Conservation (phyloP, 30 jellyfish, hydroid and myxozoan species). For the Sanderia malayensis region DNA sequence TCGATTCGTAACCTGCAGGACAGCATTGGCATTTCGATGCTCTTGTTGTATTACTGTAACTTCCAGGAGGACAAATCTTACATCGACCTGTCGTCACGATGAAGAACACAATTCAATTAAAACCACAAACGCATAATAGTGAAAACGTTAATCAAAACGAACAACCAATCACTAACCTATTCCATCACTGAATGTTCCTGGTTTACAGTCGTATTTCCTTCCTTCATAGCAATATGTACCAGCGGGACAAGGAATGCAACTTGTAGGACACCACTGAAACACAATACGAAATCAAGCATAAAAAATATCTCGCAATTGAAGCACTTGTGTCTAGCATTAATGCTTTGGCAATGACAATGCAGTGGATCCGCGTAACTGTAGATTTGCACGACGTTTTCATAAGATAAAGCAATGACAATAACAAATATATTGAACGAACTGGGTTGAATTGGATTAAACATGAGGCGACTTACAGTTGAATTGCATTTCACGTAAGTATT, state of each 20-base stretch:
- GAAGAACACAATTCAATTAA: too few relatives aligned
- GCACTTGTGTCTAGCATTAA: too few relatives aligned
- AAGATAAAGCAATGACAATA: too few relatives aligned
- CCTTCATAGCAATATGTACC: conserved; percentile 97
- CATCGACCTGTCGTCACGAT: conserved; percentile 96
- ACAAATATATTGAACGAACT: too few relatives aligned
- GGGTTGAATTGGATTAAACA: too few relatives aligned
- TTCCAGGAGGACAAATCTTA: conserved; percentile 87
- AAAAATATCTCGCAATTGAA: too few relatives aligned
- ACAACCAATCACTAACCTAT: conserved; percentile 64
- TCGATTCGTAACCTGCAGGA: conserved; percentile 89
- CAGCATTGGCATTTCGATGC: conserved; percentile 87
- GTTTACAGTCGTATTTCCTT: conserved; percentile 64
- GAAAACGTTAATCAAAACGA: too few relatives aligned
- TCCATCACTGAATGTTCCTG: conserved; percentile 92
- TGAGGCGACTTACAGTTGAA: conserved; percentile 78
- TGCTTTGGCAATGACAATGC: too few relatives aligned
- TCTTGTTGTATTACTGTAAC: conserved; percentile 67
- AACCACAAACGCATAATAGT: too few relatives aligned
- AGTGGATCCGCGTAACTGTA: too few relatives aligned
- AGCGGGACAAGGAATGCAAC: conserved; percentile 81
- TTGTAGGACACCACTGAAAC: conserved; percentile 92
- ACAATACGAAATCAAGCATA: too few relatives aligned
- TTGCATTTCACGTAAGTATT: conserved; percentile 88
- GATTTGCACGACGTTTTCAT: too few relatives aligned